These are phyloP conservation scores for Steinernema khuongi DNA, from an alignment of 1,140 invertebrate genomes.

Conservation along the genomic window DNA sequence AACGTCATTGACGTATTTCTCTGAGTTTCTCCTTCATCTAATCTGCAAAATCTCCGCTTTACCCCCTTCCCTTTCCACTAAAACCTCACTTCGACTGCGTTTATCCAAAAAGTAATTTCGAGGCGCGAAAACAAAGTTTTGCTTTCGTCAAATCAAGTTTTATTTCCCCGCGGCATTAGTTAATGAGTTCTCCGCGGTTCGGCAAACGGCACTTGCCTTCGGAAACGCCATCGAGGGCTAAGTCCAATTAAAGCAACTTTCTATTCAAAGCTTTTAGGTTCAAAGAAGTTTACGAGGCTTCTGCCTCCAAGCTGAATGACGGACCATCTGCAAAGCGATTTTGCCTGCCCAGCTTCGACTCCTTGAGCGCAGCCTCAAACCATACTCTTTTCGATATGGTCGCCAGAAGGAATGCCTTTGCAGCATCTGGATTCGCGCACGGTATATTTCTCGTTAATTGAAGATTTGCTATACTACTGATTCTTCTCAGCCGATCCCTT, in stretches of 20 bases:
- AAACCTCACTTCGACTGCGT: too few species aligned
- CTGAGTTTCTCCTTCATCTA: too few species aligned
- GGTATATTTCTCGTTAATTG: too few species aligned
- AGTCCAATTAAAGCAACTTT: background rate
- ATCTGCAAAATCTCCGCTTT: conserved; percentile 13
- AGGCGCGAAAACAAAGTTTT: conserved; percentile 14
- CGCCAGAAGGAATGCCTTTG: background rate
- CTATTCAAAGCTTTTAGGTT: background rate
- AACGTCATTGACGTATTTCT: too few species aligned
- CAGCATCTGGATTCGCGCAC: background rate
- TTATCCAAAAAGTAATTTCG: conserved; percentile 11
- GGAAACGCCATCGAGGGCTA: background rate
- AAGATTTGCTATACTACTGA: too few species aligned
- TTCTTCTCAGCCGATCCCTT: background rate
- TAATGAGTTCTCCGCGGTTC: background rate
- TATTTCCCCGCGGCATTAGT: conserved; percentile 14
- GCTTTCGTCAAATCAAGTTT: background rate
- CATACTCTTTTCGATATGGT: background rate
- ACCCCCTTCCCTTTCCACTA: too few species aligned
- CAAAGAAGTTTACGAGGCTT: background rate
- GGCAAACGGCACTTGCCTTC: background rate
- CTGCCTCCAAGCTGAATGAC: background rate
- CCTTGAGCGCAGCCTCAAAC: background rate
- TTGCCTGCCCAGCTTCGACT: background rate
- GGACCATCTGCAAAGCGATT: conserved; percentile 1